Base-by-base conservation (phyloP, 2,888 invertebrate genomes). In the Brenthis ino region DNA sequence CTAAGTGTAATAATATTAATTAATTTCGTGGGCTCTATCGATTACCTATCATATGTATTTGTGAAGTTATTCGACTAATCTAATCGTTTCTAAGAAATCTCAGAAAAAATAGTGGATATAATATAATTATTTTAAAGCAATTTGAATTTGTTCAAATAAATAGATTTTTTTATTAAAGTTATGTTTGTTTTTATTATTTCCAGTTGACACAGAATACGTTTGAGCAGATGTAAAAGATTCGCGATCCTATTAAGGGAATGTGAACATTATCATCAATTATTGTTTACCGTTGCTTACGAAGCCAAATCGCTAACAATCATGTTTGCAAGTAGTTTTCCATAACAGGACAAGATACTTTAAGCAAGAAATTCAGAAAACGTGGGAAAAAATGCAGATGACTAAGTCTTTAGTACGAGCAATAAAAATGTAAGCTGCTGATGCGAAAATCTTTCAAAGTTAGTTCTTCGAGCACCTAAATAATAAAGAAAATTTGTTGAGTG, bases 271-370 rank as follows among this genome's bases (percentile, higher is more conserved):
- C 53, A 48, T 53, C 58, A 65, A 63, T 65, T 63, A 72, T 12
- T 72, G 72, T 70, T 70, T 72, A 70, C 70, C 70, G 70, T 72
- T 64, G 51, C 48, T 55, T 72, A 72, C 72, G 54, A 56, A 68
- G 70, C 57, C 54, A 70, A 71, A 72, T 63, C 16, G 67, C 64
- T 65, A 72, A 67, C 73, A 70, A 68, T 68, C 70, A 67, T 72
- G 73, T 70, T 69, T 72, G 55, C 68, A 57, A 69, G 66, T 55
- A 47, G 57, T 69, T 71, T 64, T 51, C 73, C 68, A 70, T 70
- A 70, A 70, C 72, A 68, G 70, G 68, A 72, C 64, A 68, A 71
- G 73, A 68, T 66, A 69, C 67, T 69, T 70, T 60, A 71, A 60
- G 66, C 69, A 67, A 66, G 65, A 65, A 60, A 63, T 65, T 60